Evolutionary conservation across 2,113 vertebrate species (phyloP).

Genomic region (Scomber colias): DNA sequence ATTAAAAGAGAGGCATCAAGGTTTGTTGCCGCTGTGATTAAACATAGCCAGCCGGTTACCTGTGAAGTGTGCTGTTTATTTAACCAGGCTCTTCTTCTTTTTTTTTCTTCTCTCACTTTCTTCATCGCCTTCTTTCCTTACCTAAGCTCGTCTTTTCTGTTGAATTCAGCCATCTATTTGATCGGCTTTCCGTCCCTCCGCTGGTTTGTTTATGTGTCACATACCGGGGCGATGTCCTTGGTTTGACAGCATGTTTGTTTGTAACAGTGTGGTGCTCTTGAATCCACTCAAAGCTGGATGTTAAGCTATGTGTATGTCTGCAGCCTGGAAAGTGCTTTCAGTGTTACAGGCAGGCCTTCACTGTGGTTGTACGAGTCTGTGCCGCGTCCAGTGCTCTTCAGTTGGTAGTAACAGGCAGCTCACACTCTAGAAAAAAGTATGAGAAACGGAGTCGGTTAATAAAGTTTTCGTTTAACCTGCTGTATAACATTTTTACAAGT

Average conservation of each 20-base stretch:
- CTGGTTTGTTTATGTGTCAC: slow-evolving; percentile 12
- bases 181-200: background rate
- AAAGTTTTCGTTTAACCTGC: slow-evolving; percentile 67
- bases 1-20: slow-evolving; percentile 28
- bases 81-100: background rate
- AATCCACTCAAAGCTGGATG: slow-evolving; percentile 10
- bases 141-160: background rate
- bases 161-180: background rate
- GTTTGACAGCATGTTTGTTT: slow-evolving; percentile 21
- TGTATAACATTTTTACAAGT: slow-evolving; percentile 57
- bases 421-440: background rate
- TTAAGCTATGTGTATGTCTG: background rate
- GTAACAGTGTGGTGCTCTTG: background rate
- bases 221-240: slow-evolving; percentile 1
- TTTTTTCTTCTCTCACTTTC: background rate
- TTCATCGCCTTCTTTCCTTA: background rate
- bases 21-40: slow-evolving; percentile 50
- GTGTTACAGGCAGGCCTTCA: background rate
- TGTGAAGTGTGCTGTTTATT: slow-evolving; percentile 46
- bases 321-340: too few relatives aligned
- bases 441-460: slow-evolving; percentile 42
- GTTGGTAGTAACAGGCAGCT: background rate
- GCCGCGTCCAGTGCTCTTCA: slow-evolving; percentile 3
- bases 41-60: slow-evolving; percentile 36
- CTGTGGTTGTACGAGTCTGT: background rate